Evolutionary conservation across 2,113 vertebrate genomes (phyloP), one percentile per base, ranked within the genome.

Genomic region (Micronycteris hirsuta): DNA sequence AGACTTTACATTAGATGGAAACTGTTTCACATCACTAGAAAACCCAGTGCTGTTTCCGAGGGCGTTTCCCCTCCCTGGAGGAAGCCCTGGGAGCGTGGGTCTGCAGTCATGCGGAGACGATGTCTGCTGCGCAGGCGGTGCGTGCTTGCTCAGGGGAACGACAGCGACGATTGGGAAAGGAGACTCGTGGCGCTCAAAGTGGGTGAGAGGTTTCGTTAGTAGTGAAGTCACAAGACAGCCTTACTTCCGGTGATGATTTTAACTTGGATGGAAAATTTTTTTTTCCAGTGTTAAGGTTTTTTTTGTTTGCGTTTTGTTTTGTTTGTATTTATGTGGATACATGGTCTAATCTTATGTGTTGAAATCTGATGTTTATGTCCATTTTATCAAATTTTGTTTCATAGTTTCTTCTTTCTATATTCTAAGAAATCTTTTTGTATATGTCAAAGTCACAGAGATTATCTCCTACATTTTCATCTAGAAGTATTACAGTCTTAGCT

Each of bases 161-260:
- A 95, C 86, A 77, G 10, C 91, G 61, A 96, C 4, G 74, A 84
- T 63, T 87, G 88, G 94, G 58, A 91, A 89, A 96, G 94, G 91
- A 97, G 97, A 88, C 56, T 97, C 85, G 47, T 95, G 76, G 54
- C 56, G 78, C 61, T 97, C 16, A 10, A 54, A 87, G 87, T 98
- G 92, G 96, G 86, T 97, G 94, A 97, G 90, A 97, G 6, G 92
- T 97, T 97, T 97, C 96, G 11, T 4, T 90, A 91, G 33, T 80
- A 89, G 74, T 96, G 96, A 97, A 89, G 86, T 86, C 63, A 96
- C 28, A 86, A 95, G 88, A 52, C 68, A 71, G 17, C 71, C 47
- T 89, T 61, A 67, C 17, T 95, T 94, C 81, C 91, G 6, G 83
- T 76, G 81, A 47, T 67, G 91, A 81, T 47, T 92, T 92, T 93